These are phyloP conservation scores for Myotis davidii DNA, from an alignment of 2,113 vertebrate species.

Conservation along the genomic window DNA sequence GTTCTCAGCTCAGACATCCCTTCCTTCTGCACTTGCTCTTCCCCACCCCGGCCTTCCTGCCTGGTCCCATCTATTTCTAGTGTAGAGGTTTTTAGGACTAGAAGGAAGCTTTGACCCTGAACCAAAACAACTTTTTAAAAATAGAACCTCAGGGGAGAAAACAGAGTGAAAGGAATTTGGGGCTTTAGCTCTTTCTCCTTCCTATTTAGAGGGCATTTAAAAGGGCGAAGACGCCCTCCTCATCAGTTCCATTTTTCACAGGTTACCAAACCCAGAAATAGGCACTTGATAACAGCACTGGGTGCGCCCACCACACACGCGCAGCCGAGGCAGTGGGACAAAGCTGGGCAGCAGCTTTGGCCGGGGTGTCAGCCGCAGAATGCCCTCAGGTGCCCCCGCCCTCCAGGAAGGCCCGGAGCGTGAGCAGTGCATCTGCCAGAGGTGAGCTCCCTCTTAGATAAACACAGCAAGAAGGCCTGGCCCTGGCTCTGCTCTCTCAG, in stretches of 20 bases:
- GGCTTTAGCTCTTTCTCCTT: conserved; percentile 6
- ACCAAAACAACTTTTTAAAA: conserved; percentile 50
- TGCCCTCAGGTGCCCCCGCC: accelerated
- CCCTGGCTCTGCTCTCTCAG: neutral
- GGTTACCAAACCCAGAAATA: neutral
- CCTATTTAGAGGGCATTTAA: neutral
- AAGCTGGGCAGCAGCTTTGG: accelerated
- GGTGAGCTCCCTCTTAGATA: neutral
- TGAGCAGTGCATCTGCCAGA: neutral
- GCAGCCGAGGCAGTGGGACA: neutral
- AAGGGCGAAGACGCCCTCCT: neutral
- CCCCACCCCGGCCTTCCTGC: neutral
- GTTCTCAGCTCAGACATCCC: neutral
- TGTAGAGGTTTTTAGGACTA: neutral
- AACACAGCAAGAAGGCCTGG: neutral
- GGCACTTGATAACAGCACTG: neutral
- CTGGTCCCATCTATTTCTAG: neutral
- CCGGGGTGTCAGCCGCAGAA: neutral
- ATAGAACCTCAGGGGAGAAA: neutral
- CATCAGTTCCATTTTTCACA: conserved; percentile 19
- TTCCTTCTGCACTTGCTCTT: neutral
- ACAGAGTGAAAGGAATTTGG: neutral
- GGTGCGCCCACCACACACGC: neutral
- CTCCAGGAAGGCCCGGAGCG: accelerated
- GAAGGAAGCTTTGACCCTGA: neutral